Base-by-base conservation (phyloP, 2,888 invertebrate species). In the Drosophila mettleri region DNA sequence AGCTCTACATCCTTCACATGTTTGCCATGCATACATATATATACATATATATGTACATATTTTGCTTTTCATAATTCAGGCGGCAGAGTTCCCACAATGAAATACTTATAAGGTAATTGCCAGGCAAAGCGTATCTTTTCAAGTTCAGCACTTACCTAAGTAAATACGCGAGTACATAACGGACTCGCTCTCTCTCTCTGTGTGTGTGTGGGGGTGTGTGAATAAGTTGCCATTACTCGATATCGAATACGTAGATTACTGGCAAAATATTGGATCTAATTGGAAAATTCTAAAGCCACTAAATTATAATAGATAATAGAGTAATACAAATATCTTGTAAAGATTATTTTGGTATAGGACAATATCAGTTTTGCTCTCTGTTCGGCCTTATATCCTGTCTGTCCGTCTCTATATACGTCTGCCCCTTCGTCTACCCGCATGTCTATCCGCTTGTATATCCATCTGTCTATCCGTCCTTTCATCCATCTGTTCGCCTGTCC, bases 111-210 rank as follows among this genome's bases (percentile, higher is more conserved):
- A 43, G 61, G 66, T 75, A 74, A 74, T 74, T 75, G 70, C 70
- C 70, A 75, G 60, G 68, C 73, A 73, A 73, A 62, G 74, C 74
- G 76, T 76, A 74, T 76, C 66, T 58, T 66, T 71, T 75, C 76
- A 74, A 74, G 71, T 74, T 74, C 76, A 70, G 33, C 39, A 71
- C 76, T 76, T 74, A 71, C 76, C 74, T 74, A 74, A 74, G 66
- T 70, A 74, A 74, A 74, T 66, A 74, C 46, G 46, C 33, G 33
- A 38, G 33, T 55, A 57, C 49, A 63, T 70, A 60, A 45, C 34
- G 22, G 14, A 16, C 39, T 29, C 14, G 2, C 36, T 34, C 14
- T 43, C 38, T 9, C 39, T n/a, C 27, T 43, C 22, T 18, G 34
- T 33, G 66, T 16, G 59, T 22, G 33, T 33, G 41, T 31, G 54